Evolutionary conservation across 1,140 invertebrate species (phyloP), one percentile per base, ranked within the genome.

Genomic region (Drosophila rhopaloa): DNA sequence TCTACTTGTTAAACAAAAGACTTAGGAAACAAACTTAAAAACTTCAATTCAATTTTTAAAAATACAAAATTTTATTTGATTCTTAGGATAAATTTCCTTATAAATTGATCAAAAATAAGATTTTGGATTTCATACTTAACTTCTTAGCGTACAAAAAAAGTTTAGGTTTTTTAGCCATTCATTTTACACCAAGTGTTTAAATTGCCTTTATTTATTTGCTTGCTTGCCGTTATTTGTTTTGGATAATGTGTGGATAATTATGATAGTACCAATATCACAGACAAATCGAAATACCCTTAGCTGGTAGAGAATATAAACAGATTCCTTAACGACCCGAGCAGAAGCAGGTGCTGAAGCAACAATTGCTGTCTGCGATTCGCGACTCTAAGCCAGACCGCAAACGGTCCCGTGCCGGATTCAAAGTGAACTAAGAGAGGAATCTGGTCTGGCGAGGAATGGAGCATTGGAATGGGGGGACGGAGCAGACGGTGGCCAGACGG

Each of bases 311-410:
- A 63, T 62, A 41, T 57, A 41, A 73, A 56, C 43, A 40, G 54
- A 63, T 79, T 37, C 40, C 63, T 77, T 76, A 89, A 89, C 73
- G 71, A 86, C 61, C 50, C 54, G 16, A 48, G 72, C 61, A 60
- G 66, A 79, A 73, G 66, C 83, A 83, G 83, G 76, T 82, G 83
- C 82, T 76, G 60, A 48, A 24, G 61, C 71, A 55, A 75, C 79
- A 82, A 79, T 86, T 62, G 54, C 38, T 29, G 48, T n/a, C 11
- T 10, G 48, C 48, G 8, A 53, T 8, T 53, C 75, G 70, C 62
- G 75, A 67, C 48, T 73, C 48, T 40, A 55, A 55, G 50, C 9
- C 67, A 78, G 40, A 81, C 63, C 67, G 74, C 74, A 59, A 56
- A 53, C 27, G 67, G 37, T 62, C 67, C 60, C 53, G 60, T 63